Conservation (phyloP, 1,140 invertebrate species). For the Drosophila busckii region DNA sequence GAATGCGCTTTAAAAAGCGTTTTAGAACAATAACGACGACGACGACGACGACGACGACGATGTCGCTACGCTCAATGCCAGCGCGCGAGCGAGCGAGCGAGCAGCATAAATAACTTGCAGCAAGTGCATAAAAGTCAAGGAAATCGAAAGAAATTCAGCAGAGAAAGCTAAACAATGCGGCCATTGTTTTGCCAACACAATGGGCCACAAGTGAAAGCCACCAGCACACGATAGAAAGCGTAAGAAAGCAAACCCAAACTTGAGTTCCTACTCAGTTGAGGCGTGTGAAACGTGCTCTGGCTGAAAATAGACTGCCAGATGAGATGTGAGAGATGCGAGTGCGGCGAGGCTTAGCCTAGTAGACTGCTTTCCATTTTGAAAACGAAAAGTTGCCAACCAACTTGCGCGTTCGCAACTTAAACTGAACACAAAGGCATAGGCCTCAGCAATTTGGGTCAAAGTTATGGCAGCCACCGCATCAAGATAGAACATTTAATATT, state of each 20-base stretch:
- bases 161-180: conserved; percentile 59
- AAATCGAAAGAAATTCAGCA: conserved; percentile 65
- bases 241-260: too few species aligned
- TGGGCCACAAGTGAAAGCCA: conserved; percentile 37
- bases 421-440: conserved; percentile 43
- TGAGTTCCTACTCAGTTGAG: too few species aligned
- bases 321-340: too few species aligned
- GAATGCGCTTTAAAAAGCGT: conserved; percentile 42
- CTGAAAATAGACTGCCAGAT: conserved; percentile 1
- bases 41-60: conserved; percentile 5
- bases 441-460: conserved; percentile 59
- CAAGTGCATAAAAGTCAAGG: conserved; percentile 75
- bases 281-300: conserved; percentile 35
- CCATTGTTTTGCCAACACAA: conserved; percentile 66
- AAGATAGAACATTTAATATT: conserved; percentile 42
- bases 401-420: conserved; percentile 42
- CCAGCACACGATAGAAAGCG: too few species aligned
- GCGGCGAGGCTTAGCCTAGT: too few species aligned
- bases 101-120: conserved; percentile 75
- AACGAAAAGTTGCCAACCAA: conserved; percentile 66
- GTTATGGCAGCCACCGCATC: conserved; percentile 41
- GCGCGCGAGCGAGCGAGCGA: too few species aligned
- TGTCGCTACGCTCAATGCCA: conserved; percentile 51
- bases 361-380: too few species aligned
- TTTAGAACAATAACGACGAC: conserved; percentile 27